Base-by-base conservation (phyloP, 2,113 vertebrate species). In the Boulengeromyrus knoepffleri region DNA sequence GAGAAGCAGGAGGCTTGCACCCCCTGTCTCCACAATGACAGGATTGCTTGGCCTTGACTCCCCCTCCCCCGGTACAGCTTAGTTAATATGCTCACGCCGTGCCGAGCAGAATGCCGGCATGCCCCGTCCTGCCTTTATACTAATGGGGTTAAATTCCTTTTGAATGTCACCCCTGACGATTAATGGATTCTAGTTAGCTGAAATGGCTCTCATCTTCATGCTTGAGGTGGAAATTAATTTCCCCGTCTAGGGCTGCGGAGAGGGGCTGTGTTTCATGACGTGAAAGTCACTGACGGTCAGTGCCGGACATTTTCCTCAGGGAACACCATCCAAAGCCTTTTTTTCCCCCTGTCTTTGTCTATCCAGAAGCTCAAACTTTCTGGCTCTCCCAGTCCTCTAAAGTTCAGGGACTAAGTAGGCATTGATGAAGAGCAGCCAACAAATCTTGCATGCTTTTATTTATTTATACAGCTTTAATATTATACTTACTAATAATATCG, bases 1-100 rank as follows among this genome's bases (percentile, higher is more conserved):
- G 74, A 80, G 15, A 80, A 42, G 31, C 74, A 15, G 36, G 31
- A 80, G 74, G 17, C 74, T 80, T 6, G 15, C 36, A 77, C 70
- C 13, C 70, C 70, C 70, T 17, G 36, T 77, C 70, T 77, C 31
- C 70, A 42, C 74, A 80, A 80, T 80, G 74, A 80, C 74, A 19
- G 74, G 74, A 80, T 36, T 80, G 42, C 39, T 4, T 39, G 9
- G 36, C n/a, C 39, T 21, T 19, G 36, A 2, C 87, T 53, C 53
- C 52, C 80, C 31, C 31, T 36, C 47, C 47, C 46, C 47, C 47
- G 10, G 70, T 83, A 31, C 39, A 88, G 15, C 56, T 86, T 88
- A 77, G 87, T 47, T 52, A 58, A 91, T 88, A 80, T 85, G 58
- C 58, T 90, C 53, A 77, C 17, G 3, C 80, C 53, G 77, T 88